A percentile compares a stretch with the other conserved stretches of the same genome.
These are phyloP conservation scores for Eulemur rubriventer DNA, from an alignment of 2,797 vertebrate genomes.

Conservation along the genomic window DNA sequence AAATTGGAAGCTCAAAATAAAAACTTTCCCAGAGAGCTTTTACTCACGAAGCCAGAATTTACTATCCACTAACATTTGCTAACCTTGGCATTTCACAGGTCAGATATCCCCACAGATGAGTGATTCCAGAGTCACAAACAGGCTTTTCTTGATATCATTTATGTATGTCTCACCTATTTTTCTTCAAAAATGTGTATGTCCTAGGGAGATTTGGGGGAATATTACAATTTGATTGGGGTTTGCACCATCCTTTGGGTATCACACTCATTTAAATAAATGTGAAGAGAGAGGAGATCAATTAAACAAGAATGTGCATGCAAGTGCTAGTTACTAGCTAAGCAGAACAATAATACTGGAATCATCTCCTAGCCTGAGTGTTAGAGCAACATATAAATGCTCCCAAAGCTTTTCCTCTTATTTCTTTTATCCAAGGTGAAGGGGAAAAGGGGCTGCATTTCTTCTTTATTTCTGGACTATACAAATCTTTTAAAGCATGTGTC, in stretches of 20 bases:
- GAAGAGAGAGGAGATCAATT: neutral
- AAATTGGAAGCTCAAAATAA: slow-evolving; percentile 21
- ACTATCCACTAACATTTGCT: neutral
- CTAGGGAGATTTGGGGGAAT: neutral
- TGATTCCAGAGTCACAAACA: slow-evolving; percentile 16
- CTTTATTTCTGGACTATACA: neutral
- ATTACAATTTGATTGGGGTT: neutral
- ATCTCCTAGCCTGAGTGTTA: neutral
- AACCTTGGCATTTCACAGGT: slow-evolving; percentile 23
- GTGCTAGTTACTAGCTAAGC: neutral
- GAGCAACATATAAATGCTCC: neutral
- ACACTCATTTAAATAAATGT: neutral
- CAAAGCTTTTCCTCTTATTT: neutral
- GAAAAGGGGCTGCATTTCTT: neutral
- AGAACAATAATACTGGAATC: neutral
- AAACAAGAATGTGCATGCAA: neutral
- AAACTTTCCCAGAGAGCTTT: slow-evolving; percentile 27
- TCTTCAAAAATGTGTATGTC: neutral
- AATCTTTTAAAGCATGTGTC: neutral
- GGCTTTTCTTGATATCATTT: neutral
- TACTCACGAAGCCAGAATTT: neutral
- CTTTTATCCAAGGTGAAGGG: neutral
- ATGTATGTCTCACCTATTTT: neutral
- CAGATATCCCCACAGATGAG: neutral
- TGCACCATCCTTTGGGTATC: neutral